phyloP scores from a whole-genome alignment of 2,797 vertebrate genomes.

The Bovichtus diacanthus region DNA sequence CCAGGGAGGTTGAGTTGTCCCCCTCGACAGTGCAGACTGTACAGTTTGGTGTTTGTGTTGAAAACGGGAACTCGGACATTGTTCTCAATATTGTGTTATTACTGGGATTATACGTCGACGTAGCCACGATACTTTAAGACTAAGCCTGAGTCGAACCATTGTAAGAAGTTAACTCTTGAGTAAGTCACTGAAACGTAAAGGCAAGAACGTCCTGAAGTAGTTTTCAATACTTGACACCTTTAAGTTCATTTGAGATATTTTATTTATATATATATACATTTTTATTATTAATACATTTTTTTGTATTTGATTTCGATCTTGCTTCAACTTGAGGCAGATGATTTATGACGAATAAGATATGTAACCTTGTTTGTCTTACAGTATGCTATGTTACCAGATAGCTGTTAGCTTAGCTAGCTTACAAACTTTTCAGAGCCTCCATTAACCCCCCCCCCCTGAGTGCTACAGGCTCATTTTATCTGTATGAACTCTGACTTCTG shows the following conservation, averaged over 20 bases:
- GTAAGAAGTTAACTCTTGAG: too few relatives aligned
- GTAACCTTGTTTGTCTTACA: too few relatives aligned
- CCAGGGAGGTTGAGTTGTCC: neutral
- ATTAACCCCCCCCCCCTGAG: too few relatives aligned
- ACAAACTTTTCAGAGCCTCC: too few relatives aligned
- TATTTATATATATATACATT: neutral
- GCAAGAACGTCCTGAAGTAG: neutral
- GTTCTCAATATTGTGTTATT: neutral
- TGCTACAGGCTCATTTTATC: too few relatives aligned
- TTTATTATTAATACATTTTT: neutral
- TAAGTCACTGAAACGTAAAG: neutral
- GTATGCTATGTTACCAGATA: too few relatives aligned
- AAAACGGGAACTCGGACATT: neutral
- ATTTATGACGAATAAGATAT: too few relatives aligned
- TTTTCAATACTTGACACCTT: neutral
- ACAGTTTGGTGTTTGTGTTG: neutral
- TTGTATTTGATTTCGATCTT: neutral
- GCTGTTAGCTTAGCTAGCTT: too few relatives aligned
- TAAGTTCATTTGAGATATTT: neutral
- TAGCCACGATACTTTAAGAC: neutral
- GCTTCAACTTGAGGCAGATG: too few relatives aligned
- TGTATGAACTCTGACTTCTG: conserved; percentile 10
- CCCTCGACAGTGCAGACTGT: neutral
- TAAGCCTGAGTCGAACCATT: neutral
- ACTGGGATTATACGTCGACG: neutral